Conservation (phyloP, 2,113 vertebrate species). For the Caretta caretta region DNA sequence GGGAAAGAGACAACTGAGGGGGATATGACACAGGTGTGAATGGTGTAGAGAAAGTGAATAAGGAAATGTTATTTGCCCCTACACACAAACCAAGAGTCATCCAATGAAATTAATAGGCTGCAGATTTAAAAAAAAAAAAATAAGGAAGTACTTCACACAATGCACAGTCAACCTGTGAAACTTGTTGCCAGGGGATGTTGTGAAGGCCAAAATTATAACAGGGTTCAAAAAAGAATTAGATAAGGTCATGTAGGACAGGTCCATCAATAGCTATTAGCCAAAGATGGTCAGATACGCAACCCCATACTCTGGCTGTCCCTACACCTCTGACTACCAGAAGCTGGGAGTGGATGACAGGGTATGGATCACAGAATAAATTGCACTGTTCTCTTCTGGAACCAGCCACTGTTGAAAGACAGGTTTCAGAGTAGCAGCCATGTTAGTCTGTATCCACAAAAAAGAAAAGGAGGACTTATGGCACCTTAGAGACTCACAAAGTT, state of each 20-base stretch:
- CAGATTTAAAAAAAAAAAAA: not conserved
- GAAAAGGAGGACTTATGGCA: no score
- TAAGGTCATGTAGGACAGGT: not conserved
- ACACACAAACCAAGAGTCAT: not conserved
- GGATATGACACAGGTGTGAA: not conserved
- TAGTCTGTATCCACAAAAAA: no score
- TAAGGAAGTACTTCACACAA: not conserved
- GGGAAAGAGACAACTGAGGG: not conserved
- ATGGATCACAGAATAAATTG: not conserved
- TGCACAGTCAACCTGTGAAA: not conserved
- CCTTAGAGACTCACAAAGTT: no score
- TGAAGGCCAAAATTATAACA: not conserved
- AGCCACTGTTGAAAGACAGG: not conserved
- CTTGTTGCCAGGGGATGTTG: not conserved
- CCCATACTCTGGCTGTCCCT: not conserved
- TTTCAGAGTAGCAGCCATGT: no score
- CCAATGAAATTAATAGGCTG: not conserved
- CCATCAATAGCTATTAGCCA: not conserved
- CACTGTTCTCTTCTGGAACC: not conserved
- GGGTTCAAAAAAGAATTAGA: not conserved
- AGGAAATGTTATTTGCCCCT: not conserved
- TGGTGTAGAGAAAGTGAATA: not conserved
- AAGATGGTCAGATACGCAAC: not conserved
- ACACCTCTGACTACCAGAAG: not conserved
- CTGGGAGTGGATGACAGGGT: not conserved